Base-by-base conservation (phyloP, 2,797 vertebrate genomes). In the Gorsachius magnificus region DNA sequence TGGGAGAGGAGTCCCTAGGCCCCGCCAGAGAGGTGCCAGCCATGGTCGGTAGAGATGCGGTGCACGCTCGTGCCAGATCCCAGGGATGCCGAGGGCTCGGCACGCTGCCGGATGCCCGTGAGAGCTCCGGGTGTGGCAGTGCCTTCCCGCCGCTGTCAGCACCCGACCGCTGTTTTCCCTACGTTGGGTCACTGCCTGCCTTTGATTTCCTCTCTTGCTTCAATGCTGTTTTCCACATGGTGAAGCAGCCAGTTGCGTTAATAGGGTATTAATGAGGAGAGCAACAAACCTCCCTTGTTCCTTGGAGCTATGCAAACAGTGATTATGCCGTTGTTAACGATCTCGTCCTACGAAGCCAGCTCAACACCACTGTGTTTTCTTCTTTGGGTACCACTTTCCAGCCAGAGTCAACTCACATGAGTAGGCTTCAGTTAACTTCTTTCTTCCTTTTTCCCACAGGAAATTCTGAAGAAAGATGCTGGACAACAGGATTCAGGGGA, bases 161-260 rank as follows among this genome's bases (percentile, higher is more conserved):
- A 20, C 25, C n/a, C 2, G 0, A 1, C 9, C 1, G 2, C 41
- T 10, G 4, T 18, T 65, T 10, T 13, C 60, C 76, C 43, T 9
- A 0, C 2, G 0, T 16, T 1, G 0, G 26, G 15, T 57, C 28
- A 1, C 16, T 0, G 0, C 53, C 58, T 14, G 78, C 2, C 38
- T 81, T 13, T 1, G 17, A 9, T 20, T 48, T 19, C 33, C 53
- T 26, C 57, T 35, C 46, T 7, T 0, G 1, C 74, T 51, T 38
- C n/a, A 19, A 15, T 0, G 20, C 6, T 18, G 5, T 43, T 65
- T 72, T 60, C 72, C 38, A 4, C 17, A 7, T 3, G 35, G 51
- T 12, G 60, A 16, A 61, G 15, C 58, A 65, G 63, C 33, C 65
- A 3, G 45, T 56, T 22, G 56, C 69, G 56, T 53, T 87, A 48